phyloP scores from a whole-genome alignment of 2,888 invertebrate species.

The Teleiodes luculella region DNA sequence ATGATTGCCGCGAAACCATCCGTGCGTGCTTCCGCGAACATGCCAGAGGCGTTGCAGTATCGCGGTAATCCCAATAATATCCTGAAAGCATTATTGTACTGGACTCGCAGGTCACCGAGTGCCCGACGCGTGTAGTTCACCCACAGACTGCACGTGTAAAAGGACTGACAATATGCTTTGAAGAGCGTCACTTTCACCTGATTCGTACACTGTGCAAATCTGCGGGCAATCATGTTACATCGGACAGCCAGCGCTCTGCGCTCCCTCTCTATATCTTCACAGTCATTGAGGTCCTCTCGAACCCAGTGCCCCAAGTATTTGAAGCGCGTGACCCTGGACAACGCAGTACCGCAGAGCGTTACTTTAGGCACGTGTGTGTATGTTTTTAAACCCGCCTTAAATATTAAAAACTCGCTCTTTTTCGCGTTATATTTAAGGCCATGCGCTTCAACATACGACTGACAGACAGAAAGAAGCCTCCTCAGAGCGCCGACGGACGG shows the following conservation, averaged over 20 bases:
- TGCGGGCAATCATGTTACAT: conserved; percentile 16
- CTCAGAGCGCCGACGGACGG: background rate
- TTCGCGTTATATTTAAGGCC: background rate
- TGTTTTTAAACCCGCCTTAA: background rate
- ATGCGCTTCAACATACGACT: background rate
- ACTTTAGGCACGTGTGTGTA: background rate
- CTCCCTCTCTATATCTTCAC: conserved; percentile 8
- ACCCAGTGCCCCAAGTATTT: background rate
- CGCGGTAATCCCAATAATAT: background rate
- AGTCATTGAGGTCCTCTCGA: background rate
- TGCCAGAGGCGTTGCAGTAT: background rate
- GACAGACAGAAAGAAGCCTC: background rate
- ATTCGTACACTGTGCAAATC: conserved; percentile 12
- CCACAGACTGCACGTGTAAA: background rate
- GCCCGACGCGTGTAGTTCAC: background rate
- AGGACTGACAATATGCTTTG: background rate
- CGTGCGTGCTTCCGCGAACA: background rate
- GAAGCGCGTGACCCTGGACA: background rate
- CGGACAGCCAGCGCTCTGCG: conserved; percentile 15
- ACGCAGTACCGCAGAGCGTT: background rate
- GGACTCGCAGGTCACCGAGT: background rate
- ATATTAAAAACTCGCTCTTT: background rate
- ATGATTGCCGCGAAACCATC: background rate
- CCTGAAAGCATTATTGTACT: background rate
- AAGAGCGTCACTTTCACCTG: background rate